phyloP scores from a whole-genome alignment of 2,888 invertebrate species.

The Erynnis tages region DNA sequence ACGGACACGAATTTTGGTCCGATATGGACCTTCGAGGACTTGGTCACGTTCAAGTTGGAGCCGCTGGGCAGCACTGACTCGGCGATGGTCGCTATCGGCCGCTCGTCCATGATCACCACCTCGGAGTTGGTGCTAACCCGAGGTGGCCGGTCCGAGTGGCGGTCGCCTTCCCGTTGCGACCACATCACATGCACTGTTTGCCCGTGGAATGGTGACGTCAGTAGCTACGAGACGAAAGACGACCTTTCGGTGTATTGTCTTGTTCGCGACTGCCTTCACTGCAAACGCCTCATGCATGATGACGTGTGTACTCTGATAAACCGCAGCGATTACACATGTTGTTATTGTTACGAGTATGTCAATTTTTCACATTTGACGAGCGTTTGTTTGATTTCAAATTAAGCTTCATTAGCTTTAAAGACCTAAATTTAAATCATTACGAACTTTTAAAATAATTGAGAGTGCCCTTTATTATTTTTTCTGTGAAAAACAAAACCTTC shows the following conservation, averaged over 20 bases:
- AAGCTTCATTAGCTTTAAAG: too few species aligned
- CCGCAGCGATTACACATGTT: background rate
- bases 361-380: too few species aligned
- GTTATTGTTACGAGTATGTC: too few species aligned
- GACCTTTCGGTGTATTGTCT: constrained; percentile 43
- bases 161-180: constrained; percentile 31
- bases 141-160: constrained; percentile 33
- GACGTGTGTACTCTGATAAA: constrained; percentile 6
- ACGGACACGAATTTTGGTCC: constrained; percentile 66
- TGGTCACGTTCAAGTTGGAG: constrained; percentile 55
- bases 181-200: constrained; percentile 45
- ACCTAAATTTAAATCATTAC: too few species aligned
- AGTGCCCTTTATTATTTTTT: too few species aligned
- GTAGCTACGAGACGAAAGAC: constrained; percentile 37
- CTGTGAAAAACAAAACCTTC: too few species aligned
- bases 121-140: constrained; percentile 44
- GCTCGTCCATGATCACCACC: constrained; percentile 49
- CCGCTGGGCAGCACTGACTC: constrained; percentile 44
- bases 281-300: background rate
- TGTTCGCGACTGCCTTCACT: constrained; percentile 48
- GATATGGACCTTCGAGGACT: constrained; percentile 60
- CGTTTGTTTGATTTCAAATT: too few species aligned
- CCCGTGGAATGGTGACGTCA: constrained; percentile 40
- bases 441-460: too few species aligned
- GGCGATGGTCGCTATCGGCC: constrained; percentile 35